Conservation (phyloP, 2,888 invertebrate species). For the Cremastobaeus sp. region DNA sequence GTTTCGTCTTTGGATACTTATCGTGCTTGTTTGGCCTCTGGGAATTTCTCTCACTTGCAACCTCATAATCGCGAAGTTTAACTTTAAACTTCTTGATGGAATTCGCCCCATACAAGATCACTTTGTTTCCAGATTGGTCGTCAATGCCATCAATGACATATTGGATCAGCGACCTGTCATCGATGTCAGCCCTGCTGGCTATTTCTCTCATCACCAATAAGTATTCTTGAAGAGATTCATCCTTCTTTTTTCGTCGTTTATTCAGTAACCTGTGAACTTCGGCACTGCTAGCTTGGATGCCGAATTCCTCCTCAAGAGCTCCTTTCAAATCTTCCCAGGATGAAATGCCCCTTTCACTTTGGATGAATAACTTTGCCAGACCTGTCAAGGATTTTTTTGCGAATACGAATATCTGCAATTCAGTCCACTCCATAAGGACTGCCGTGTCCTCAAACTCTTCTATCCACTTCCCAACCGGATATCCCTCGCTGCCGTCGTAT, state of each 20-base stretch:
- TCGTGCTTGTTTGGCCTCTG: no score
- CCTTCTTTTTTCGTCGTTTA: neutral
- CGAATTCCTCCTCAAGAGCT: neutral
- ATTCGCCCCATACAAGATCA: neutral
- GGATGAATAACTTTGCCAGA: conserved; percentile 3
- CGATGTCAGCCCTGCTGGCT: neutral
- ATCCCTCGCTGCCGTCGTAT: conserved; percentile 3
- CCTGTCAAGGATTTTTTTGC: conserved; percentile 22
- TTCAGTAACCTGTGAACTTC: neutral
- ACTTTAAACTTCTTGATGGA: neutral
- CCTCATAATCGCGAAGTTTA: no score
- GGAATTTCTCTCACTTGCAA: no score
- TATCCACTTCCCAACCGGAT: conserved; percentile 12
- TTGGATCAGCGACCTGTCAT: neutral
- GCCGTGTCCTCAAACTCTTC: conserved; percentile 47
- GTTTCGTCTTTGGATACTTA: no score
- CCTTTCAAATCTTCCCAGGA: conserved; percentile 4
- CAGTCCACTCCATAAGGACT: conserved; percentile 21
- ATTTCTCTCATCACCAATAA: neutral
- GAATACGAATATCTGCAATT: conserved; percentile 17
- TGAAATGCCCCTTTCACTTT: conserved; percentile 6
- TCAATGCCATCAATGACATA: neutral
- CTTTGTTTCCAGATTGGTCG: neutral
- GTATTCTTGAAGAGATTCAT: neutral
- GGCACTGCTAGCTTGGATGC: neutral